Percentiles rank a stretch among this genome's conserved stretches.
These are phyloP conservation scores for Neodontobutis hainanensis DNA, from an alignment of 2,113 vertebrate genomes.

Conservation along the genomic window DNA sequence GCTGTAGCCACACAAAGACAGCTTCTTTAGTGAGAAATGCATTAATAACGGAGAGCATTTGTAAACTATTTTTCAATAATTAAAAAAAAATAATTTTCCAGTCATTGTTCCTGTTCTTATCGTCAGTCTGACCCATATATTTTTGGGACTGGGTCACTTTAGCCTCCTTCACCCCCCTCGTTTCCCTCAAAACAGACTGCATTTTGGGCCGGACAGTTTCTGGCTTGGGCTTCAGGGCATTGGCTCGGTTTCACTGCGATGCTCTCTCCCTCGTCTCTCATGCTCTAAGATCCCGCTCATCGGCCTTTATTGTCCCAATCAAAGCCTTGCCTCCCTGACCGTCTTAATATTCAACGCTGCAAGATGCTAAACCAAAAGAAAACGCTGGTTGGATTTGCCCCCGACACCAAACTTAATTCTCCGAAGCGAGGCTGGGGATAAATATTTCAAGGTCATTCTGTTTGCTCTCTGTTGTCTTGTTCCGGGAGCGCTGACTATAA, in stretches of 20 bases:
- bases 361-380: conserved; percentile 72
- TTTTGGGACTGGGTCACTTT: conserved; percentile 55
- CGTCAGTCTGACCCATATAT: conserved; percentile 71
- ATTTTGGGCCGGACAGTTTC: conserved; percentile 65
- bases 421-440: conserved; percentile 71
- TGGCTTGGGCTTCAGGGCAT: conserved; percentile 78
- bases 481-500: conserved; percentile 73
- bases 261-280: conserved; percentile 60
- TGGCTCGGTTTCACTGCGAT: conserved; percentile 64
- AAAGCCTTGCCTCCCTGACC: conserved; percentile 76
- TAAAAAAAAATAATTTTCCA: too few species aligned
- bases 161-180: conserved; percentile 1
- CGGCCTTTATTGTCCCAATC: conserved; percentile 83
- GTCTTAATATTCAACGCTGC: conserved; percentile 82
- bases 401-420: conserved; percentile 78
- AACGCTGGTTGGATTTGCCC: conserved; percentile 61
- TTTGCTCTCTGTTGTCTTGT: conserved; percentile 78
- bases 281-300: conserved; percentile 81
- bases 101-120: conserved; percentile 11
- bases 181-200: conserved; percentile 13
- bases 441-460: conserved; percentile 81
- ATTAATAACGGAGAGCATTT: too few species aligned
- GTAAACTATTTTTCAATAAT: too few species aligned
- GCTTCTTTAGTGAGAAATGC: too few species aligned
- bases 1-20: too few species aligned